Evolutionary conservation across 2,888 invertebrate species (phyloP).

Genomic region (Machimus rusticus): DNA sequence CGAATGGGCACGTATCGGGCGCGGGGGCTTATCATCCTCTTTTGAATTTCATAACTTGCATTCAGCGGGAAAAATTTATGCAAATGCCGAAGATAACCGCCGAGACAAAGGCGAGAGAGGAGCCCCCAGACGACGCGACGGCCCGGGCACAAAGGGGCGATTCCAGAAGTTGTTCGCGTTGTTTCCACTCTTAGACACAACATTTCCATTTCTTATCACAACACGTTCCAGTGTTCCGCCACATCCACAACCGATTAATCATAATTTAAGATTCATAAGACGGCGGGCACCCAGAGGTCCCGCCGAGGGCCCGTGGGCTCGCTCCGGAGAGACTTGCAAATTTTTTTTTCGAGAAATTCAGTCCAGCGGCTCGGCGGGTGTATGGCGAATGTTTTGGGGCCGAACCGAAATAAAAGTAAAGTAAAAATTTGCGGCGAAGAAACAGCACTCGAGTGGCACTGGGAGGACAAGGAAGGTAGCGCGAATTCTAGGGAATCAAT

Average conservation of each 20-base stretch:
- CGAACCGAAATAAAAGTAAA: neutral
- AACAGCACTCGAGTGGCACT: constrained; percentile 33
- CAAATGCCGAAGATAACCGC: constrained; percentile 31
- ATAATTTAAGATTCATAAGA: constrained; percentile 47
- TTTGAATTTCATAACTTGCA: constrained; percentile 31
- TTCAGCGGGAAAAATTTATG: constrained; percentile 22
- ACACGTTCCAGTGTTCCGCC: constrained; percentile 45
- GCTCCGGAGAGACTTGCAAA: neutral
- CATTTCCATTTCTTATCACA: constrained; percentile 47
- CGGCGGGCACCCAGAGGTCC: constrained; percentile 32
- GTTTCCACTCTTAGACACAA: constrained; percentile 45
- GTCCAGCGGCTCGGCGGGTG: neutral
- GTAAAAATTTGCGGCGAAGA: constrained; percentile 25
- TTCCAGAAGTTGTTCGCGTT: constrained; percentile 45
- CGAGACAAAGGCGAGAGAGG: neutral
- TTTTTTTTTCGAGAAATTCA: neutral
- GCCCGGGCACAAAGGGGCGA: constrained; percentile 31
- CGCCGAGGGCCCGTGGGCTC: neutral
- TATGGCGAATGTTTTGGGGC: constrained; percentile 16
- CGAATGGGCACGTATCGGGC: neutral
- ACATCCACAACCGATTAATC: constrained; percentile 47
- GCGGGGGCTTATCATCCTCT: neutral
- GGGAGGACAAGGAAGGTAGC: constrained; percentile 39
- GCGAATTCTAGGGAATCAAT: constrained; percentile 25
- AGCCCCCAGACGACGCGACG: neutral